Percentiles rank a stretch among this genome's conserved stretches.
Evolutionary conservation across 2,888 invertebrate species (phyloP).

Genomic region (Alsophila aescularia): DNA sequence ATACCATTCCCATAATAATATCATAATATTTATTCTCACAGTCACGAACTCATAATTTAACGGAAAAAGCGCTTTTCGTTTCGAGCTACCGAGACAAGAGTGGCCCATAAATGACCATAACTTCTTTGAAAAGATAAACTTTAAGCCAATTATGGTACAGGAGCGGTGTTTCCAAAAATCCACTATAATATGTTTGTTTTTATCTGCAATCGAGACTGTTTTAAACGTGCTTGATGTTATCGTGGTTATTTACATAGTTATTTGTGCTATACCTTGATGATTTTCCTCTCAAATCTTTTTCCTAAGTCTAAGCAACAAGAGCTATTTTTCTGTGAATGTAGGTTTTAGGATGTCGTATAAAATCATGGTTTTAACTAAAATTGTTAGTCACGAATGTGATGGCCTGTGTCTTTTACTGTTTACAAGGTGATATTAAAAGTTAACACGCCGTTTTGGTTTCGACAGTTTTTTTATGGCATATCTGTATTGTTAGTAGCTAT

Average conservation of each 20-base stretch:
- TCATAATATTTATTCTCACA: slow-evolving; percentile 34
- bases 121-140: slow-evolving; percentile 79
- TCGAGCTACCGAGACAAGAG: slow-evolving; percentile 62
- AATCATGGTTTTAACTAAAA: slow-evolving; percentile 53
- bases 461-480: slow-evolving; percentile 45
- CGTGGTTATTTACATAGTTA: slow-evolving; percentile 55
- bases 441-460: slow-evolving; percentile 67
- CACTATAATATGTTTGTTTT: slow-evolving; percentile 60
- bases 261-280: not conserved
- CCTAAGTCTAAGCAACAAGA: not conserved
- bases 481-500: slow-evolving; percentile 9
- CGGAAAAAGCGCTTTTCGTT: slow-evolving; percentile 45
- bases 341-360: not conserved
- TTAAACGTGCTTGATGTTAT: slow-evolving; percentile 75
- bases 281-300: not conserved
- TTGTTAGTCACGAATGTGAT: slow-evolving; percentile 72
- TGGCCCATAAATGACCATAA: slow-evolving; percentile 71
- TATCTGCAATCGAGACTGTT: slow-evolving; percentile 71
- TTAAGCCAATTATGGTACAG: slow-evolving; percentile 73
- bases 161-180: slow-evolving; percentile 79
- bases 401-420: slow-evolving; percentile 64
- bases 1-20: slow-evolving; percentile 55
- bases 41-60: slow-evolving; percentile 69
- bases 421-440: slow-evolving; percentile 73
- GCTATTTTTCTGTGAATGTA: not conserved